phyloP scores from a whole-genome alignment of 2,797 vertebrate genomes.

The Lophius americanus region DNA sequence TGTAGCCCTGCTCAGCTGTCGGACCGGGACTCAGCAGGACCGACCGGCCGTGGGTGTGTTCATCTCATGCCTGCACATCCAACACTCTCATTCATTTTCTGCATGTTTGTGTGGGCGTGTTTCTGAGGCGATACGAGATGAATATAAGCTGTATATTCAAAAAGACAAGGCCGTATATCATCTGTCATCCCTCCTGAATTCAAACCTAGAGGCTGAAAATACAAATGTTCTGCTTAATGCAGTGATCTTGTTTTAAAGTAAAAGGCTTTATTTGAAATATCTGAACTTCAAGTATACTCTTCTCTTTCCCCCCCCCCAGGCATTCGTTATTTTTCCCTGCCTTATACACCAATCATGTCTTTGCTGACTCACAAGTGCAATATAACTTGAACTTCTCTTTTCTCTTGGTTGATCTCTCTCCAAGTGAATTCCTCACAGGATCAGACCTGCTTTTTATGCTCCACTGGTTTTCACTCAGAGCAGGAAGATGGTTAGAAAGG shows the following conservation, averaged over 20 bases:
- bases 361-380: constrained; percentile 51
- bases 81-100: constrained; percentile 63
- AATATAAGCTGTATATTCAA: constrained; percentile 41
- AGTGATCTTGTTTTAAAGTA: constrained; percentile 14
- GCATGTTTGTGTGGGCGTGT: constrained; percentile 31
- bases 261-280: constrained; percentile 41
- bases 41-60: constrained; percentile 43
- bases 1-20: constrained; percentile 82
- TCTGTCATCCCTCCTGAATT: constrained; percentile 43
- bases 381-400: constrained; percentile 49
- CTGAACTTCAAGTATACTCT: constrained; percentile 30
- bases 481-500: constrained; percentile 35
- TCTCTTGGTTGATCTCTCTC: constrained; percentile 15
- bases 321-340: constrained; percentile 8
- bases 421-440: constrained; percentile 84
- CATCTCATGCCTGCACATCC: constrained; percentile 40
- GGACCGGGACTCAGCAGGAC: constrained; percentile 58
- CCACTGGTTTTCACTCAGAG: constrained; percentile 71
- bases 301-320: not conserved
- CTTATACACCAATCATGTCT: constrained; percentile 18
- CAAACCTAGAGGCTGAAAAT: constrained; percentile 33
- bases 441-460: constrained; percentile 85
- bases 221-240: constrained; percentile 35
- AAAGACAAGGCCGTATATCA: constrained; percentile 58
- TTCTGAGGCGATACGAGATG: constrained; percentile 40